phyloP scores from a whole-genome alignment of 1,140 invertebrate genomes.

The Diploscapter pachys region DNA sequence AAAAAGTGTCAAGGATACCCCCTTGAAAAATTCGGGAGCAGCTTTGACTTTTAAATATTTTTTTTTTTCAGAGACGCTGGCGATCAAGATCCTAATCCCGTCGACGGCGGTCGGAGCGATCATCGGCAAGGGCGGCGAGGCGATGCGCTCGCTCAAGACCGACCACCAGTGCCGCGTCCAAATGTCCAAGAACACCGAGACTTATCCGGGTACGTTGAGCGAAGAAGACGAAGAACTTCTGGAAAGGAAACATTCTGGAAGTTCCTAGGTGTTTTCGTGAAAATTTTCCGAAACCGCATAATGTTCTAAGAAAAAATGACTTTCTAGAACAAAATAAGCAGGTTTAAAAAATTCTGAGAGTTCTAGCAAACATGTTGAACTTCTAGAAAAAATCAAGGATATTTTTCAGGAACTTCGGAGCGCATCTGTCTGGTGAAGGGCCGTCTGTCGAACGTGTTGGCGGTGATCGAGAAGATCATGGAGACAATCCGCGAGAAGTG shows the following conservation, averaged over 20 bases:
- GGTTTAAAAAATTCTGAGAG: not conserved
- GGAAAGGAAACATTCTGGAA: not conserved
- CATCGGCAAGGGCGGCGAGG: slow-evolving; percentile 57
- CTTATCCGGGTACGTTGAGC: slow-evolving; percentile 47
- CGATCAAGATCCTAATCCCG: slow-evolving; percentile 54
- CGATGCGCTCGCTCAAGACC: slow-evolving; percentile 53
- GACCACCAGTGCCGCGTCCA: slow-evolving; percentile 54
- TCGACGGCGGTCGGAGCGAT: slow-evolving; percentile 53
- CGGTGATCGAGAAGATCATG: slow-evolving; percentile 90
- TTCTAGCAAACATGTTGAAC: not conserved
- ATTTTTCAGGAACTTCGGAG: slow-evolving; percentile 82
- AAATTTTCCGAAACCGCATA: not conserved
- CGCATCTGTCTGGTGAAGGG: slow-evolving; percentile 94
- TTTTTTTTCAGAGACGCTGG: slow-evolving; percentile 9
- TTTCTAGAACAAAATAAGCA: not conserved
- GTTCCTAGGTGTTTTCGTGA: slow-evolving; percentile 1
- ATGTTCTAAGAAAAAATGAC: not conserved
- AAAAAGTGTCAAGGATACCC: no score
- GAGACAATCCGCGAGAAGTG: slow-evolving; percentile 97
- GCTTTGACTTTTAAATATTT: no score
- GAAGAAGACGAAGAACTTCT: not conserved
- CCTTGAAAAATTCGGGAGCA: no score
- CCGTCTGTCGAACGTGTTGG: slow-evolving; percentile 83
- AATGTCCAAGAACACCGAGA: slow-evolving; percentile 57
- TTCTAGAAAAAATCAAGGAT: slow-evolving; percentile 4